Base-by-base conservation (phyloP, 2,888 invertebrate species). In the Entomobrya multifasciata region DNA sequence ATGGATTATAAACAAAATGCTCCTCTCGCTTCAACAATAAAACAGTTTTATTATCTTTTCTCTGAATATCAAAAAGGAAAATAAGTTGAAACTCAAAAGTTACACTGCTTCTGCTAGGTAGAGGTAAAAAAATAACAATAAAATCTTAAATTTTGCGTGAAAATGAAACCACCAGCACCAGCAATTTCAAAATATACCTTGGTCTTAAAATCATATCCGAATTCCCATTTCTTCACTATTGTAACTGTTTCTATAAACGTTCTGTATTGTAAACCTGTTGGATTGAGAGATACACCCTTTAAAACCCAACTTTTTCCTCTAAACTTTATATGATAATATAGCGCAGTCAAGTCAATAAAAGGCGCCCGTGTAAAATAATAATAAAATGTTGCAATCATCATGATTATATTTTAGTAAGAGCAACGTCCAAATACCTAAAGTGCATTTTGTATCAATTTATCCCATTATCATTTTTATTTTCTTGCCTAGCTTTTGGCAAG, bases 221-320 rank as follows among this genome's bases (percentile, higher is more conserved):
- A 41, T 62, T 62, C 30, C 30, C 57, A 22, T 57, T 57, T 55
- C 20, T 13, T 5, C 25, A 11, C 30, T 11, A 20, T 62, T 30
- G 27, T 15, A 30, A 2, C 30, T 62, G 22, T n/a, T 62, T 62
- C n/a, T 30, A 30, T 62, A 15, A 5, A 57, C 15, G 36, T 41
- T 15, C 17, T 65, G 11, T 25, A 4, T 55, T 76, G 4, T 36
- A 74, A 76, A 76, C 76, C 76, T 76, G 76, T 76, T 76, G 76
- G n/a, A 6, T 25, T 47, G 72, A n/a, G n/a, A n/a, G n/a, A n/a
- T n/a, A n/a, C n/a, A n/a, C n/a, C 27, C n/a, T 36, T 36, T 20
- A 65, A 65, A 62, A 62, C 5, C 20, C 3, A n/a, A n/a, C n/a
- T n/a, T n/a, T n/a, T n/a, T n/a, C n/a, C n/a, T n/a, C n/a, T n/a